These are phyloP conservation scores for Clangula hyemalis DNA, from an alignment of 2,797 vertebrate species.

Conservation along the genomic window DNA sequence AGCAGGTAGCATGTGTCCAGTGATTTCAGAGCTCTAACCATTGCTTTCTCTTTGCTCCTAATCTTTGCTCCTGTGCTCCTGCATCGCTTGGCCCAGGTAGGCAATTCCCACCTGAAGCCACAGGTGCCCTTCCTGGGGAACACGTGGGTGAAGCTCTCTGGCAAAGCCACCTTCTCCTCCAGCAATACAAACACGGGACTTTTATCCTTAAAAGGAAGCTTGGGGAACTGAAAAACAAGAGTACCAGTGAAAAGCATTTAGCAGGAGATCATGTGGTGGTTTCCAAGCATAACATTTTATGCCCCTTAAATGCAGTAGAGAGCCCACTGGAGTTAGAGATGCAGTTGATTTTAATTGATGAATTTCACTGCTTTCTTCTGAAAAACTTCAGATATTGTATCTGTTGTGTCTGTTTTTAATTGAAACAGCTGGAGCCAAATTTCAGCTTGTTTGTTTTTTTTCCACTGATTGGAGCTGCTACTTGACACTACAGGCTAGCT, in stretches of 20 bases:
- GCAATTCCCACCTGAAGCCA: not conserved
- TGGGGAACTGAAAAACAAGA: not conserved
- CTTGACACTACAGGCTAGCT: not conserved
- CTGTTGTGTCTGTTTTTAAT: not conserved
- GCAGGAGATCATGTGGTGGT: not conserved
- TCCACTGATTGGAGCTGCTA: not conserved
- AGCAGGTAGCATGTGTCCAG: fast-evolving
- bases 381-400: not conserved
- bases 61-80: not conserved
- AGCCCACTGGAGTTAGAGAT: not conserved
- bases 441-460: not conserved
- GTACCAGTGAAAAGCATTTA: not conserved
- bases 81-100: not conserved
- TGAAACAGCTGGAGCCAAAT: not conserved
- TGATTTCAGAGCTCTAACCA: not conserved
- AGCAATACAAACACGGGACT: fast-evolving
- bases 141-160: not conserved
- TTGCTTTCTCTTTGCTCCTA: not conserved
- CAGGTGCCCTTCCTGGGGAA: fast-evolving
- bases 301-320: not conserved
- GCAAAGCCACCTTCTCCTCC: not conserved
- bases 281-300: not conserved
- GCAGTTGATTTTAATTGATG: not conserved
- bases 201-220: not conserved
- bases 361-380: slow-evolving; percentile 15